Evolutionary conservation across 2,888 invertebrate genomes (phyloP).

Genomic region (Dioctria rufipes): DNA sequence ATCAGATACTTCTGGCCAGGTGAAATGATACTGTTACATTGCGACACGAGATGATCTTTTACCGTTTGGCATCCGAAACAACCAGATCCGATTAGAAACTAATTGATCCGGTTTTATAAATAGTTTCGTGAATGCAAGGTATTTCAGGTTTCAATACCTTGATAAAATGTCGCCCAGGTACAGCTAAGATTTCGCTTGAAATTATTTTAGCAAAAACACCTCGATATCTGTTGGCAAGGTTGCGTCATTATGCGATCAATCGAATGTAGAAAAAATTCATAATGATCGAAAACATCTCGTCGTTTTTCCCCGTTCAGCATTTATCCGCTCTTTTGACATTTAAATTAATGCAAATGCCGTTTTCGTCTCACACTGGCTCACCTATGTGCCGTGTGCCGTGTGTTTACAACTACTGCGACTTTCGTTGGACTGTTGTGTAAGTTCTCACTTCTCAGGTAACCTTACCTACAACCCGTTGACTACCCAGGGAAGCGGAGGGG

Average conservation of each 20-base stretch:
- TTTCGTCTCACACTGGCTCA: constrained; percentile 46
- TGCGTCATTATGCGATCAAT: constrained; percentile 26
- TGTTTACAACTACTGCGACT: neutral
- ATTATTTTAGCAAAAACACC: constrained; percentile 23
- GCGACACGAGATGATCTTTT: neutral
- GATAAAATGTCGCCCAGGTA: neutral
- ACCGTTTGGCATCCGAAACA: constrained; percentile 2
- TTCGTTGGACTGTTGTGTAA: constrained; percentile 24
- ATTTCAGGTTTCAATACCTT: constrained; percentile 25
- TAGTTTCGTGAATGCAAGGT: neutral
- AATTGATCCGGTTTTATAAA: neutral
- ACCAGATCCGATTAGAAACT: neutral
- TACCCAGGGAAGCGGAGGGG: neutral
- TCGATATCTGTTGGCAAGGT: constrained; percentile 26
- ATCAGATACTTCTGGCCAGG: neutral
- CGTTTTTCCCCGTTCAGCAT: neutral
- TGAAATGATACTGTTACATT: neutral
- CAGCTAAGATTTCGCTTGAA: neutral
- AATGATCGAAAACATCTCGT: constrained; percentile 6
- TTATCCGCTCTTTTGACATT: constrained; percentile 45
- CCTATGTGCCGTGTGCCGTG: too few species aligned
- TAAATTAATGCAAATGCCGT: constrained; percentile 54
- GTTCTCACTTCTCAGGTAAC: constrained; percentile 15
- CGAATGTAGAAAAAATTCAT: constrained; percentile 13
- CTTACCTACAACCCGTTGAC: neutral